Evolutionary conservation across 2,888 invertebrate species (phyloP).

Genomic region (Cynaeus angustus): DNA sequence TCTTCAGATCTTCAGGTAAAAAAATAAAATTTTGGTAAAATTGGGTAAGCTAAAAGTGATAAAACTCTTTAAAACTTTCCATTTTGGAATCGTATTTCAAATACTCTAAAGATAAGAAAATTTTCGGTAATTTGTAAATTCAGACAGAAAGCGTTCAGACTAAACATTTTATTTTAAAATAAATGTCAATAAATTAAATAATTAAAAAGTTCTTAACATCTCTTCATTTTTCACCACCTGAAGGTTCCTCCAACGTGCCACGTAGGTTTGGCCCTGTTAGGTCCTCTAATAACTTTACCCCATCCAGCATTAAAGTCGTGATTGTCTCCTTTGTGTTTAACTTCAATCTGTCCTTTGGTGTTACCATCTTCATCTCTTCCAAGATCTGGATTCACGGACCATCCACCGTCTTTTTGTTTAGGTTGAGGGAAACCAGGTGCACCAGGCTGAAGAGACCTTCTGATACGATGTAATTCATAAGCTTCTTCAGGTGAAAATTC

Average conservation of each 20-base stretch:
- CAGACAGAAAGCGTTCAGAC: too few relatives aligned
- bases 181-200: background rate
- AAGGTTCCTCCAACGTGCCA: constrained; percentile 52
- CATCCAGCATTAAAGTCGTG: constrained; percentile 52
- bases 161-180: too few relatives aligned
- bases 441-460: constrained; percentile 43
- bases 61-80: too few relatives aligned
- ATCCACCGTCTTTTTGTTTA: constrained; percentile 28
- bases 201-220: background rate
- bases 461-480: constrained; percentile 17
- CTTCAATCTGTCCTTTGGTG: constrained; percentile 43
- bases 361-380: constrained; percentile 49
- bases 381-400: constrained; percentile 48
- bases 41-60: too few relatives aligned
- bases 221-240: constrained; percentile 27
- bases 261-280: constrained; percentile 47
- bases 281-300: constrained; percentile 50
- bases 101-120: too few relatives aligned
- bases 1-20: too few relatives aligned
- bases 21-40: too few relatives aligned
- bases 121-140: too few relatives aligned
- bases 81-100: too few relatives aligned
- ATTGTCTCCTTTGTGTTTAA: constrained; percentile 46
- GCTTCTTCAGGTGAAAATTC: background rate
- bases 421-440: constrained; percentile 29